Evolutionary conservation across 2,797 vertebrate species (phyloP).

Genomic region (Pseudochirops cupreus): DNA sequence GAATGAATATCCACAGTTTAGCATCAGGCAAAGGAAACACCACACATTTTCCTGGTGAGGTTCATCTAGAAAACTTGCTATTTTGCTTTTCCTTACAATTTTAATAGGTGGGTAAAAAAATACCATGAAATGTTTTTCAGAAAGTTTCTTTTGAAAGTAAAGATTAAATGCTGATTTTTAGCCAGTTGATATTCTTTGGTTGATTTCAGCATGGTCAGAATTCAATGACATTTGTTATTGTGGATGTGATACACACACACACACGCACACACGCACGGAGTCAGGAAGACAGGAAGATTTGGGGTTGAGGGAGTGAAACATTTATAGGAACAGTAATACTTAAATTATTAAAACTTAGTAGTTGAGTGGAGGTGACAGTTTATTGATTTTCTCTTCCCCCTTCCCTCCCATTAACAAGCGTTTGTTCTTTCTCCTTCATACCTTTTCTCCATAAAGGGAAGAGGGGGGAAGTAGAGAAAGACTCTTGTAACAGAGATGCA

Average conservation of each 20-base stretch:
- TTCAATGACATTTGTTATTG: neutral
- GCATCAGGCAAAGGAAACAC: constrained; percentile 86
- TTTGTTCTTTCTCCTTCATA: neutral
- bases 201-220: neutral
- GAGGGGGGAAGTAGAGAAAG: neutral
- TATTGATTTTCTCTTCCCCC: neutral
- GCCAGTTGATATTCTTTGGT: neutral
- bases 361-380: neutral
- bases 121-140: neutral
- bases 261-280: too few relatives aligned
- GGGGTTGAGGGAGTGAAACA: neutral
- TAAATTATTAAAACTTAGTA: neutral
- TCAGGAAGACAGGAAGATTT: neutral
- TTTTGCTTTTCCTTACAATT: constrained; percentile 32
- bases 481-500: neutral
- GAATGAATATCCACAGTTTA: constrained; percentile 87
- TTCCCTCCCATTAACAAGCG: neutral
- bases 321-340: neutral
- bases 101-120: neutral
- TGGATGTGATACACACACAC: neutral
- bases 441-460: neutral
- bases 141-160: neutral
- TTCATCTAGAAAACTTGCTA: neutral
- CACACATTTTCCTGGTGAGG: constrained; percentile 90
- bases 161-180: neutral